Conservation (phyloP, 2,888 invertebrate genomes). For the Tholera decimalis region DNA sequence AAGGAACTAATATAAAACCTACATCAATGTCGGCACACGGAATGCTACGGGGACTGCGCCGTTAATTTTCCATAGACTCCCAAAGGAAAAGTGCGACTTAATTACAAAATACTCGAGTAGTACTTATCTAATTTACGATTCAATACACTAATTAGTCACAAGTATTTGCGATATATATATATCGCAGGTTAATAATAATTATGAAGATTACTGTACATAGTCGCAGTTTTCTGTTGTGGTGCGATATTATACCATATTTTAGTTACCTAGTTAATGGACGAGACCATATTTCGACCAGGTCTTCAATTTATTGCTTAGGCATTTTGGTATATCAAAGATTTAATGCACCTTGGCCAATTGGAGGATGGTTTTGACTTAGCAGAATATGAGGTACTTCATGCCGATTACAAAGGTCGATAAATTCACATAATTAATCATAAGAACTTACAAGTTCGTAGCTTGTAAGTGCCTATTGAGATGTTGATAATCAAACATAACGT, state of each 20-base stretch:
- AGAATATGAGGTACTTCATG: not conserved
- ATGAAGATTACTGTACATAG: constrained; percentile 33
- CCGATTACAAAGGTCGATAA: constrained; percentile 3
- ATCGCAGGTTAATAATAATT: constrained; percentile 48
- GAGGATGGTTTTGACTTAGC: not conserved
- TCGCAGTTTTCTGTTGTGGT: not conserved
- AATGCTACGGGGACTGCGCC: constrained; percentile 9
- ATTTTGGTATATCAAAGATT: not conserved
- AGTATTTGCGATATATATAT: constrained; percentile 12
- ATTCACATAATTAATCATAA: constrained; percentile 18
- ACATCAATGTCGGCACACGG: not conserved
- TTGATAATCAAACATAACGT: constrained; percentile 19
- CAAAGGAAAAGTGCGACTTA: constrained; percentile 18
- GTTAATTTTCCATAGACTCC: constrained; percentile 27
- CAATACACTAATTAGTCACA: constrained; percentile 51
- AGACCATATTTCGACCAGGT: constrained; percentile 5
- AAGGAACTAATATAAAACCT: not conserved
- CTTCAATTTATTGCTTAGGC: constrained; percentile 6
- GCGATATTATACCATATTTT: constrained; percentile 4
- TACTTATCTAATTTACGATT: constrained; percentile 41
- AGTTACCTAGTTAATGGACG: constrained; percentile 8
- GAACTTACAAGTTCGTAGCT: constrained; percentile 16
- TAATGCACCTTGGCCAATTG: not conserved
- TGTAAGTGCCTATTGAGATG: constrained; percentile 14
- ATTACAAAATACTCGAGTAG: constrained; percentile 23